These are phyloP conservation scores for Eugnorisma glareosa DNA, from an alignment of 2,888 invertebrate genomes.

Conservation along the genomic window DNA sequence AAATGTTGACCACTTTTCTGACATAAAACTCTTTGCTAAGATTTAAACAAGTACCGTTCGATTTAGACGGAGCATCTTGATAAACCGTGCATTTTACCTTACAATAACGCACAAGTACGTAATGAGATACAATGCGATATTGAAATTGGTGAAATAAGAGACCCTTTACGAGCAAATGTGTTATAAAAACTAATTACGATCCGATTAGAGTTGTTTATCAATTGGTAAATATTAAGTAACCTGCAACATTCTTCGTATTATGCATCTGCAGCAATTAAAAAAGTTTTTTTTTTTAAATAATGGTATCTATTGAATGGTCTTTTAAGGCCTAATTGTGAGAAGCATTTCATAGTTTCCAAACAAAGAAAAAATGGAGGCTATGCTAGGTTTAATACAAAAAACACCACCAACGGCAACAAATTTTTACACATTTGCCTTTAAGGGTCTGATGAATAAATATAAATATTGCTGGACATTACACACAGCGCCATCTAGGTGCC, in stretches of 20 bases:
- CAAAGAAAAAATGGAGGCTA: background rate
- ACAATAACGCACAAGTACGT: too few relatives aligned
- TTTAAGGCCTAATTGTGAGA: background rate
- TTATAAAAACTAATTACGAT: background rate
- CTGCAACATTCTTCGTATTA: background rate
- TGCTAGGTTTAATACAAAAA: background rate
- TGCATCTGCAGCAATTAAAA: background rate
- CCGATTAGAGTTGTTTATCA: background rate
- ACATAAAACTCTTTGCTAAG: too few relatives aligned
- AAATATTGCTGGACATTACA: too few relatives aligned
- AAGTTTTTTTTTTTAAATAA: background rate
- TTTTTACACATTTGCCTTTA: background rate
- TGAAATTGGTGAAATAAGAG: too few relatives aligned
- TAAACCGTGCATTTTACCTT: too few relatives aligned
- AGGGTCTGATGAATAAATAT: too few relatives aligned
- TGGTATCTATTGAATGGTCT: background rate
- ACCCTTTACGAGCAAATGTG: too few relatives aligned
- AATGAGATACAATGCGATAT: too few relatives aligned
- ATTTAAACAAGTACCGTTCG: too few relatives aligned
- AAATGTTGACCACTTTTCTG: too few relatives aligned
- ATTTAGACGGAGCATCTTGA: too few relatives aligned
- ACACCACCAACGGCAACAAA: background rate
- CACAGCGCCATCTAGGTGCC: too few relatives aligned
- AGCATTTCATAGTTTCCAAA: background rate
- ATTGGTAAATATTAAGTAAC: background rate